Evolutionary conservation across 1,140 invertebrate genomes (phyloP).

Genomic region (Trachymyrmex cornetzi): DNA sequence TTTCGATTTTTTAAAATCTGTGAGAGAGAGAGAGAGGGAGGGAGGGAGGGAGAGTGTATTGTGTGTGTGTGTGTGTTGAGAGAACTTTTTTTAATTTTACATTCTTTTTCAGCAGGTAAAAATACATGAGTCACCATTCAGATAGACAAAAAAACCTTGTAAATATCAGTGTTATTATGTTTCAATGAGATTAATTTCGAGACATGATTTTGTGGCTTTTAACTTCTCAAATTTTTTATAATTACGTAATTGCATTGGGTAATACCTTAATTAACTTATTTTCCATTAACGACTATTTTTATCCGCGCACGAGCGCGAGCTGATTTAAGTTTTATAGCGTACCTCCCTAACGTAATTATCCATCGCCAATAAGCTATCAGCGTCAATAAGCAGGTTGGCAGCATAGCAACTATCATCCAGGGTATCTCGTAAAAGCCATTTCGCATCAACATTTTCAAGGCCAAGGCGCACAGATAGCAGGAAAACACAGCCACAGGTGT

Average conservation of each 20-base stretch:
- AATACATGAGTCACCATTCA: too few species aligned
- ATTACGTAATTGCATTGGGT: background rate
- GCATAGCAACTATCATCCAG: conserved; percentile 84
- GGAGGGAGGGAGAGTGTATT: too few species aligned
- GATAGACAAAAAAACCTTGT: too few species aligned
- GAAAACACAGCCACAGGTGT: conserved; percentile 88
- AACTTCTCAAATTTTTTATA: background rate
- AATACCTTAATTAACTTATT: conserved; percentile 52
- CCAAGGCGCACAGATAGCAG: conserved; percentile 87
- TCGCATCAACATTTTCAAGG: conserved; percentile 84
- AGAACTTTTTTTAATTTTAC: too few species aligned
- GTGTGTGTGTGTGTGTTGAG: too few species aligned
- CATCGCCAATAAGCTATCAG: conserved; percentile 85
- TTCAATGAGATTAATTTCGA: too few species aligned
- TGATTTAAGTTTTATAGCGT: conserved; percentile 36
- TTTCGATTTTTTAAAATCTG: too few species aligned
- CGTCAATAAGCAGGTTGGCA: conserved; percentile 84
- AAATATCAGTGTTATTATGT: too few species aligned
- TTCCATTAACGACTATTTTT: conserved; percentile 32
- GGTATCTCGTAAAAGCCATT: conserved; percentile 82
- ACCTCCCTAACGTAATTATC: conserved; percentile 85
- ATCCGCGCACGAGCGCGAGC: conserved; percentile 7
- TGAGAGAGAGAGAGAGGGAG: too few species aligned
- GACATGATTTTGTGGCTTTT: too few species aligned
- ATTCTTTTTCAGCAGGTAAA: too few species aligned